A percentile compares a stretch with the other conserved stretches of the same genome.
Evolutionary conservation across 2,113 vertebrate species (phyloP).

Genomic region (Urocynchramus pylzowi): DNA sequence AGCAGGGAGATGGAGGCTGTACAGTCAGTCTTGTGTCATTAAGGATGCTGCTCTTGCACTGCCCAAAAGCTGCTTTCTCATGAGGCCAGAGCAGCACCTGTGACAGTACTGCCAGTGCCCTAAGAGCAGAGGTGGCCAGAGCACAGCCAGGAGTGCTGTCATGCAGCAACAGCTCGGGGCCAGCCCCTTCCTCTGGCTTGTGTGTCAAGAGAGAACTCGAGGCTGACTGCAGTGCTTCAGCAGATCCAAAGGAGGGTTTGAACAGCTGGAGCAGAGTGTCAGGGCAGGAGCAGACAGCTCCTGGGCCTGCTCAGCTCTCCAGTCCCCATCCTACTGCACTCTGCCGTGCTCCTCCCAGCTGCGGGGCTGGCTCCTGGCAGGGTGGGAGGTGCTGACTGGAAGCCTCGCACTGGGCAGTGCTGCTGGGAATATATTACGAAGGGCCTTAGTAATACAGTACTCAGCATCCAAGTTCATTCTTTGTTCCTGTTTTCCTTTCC

Average conservation of each 20-base stretch:
- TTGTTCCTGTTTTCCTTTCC: not conserved
- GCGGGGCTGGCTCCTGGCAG: not conserved
- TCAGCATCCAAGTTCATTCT: not conserved
- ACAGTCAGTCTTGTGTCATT: not conserved
- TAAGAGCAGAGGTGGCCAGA: not conserved
- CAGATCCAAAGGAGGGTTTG: not conserved
- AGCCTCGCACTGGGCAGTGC: not conserved
- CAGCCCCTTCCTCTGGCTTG: not conserved
- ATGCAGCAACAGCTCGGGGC: accelerated
- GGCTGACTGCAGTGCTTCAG: not conserved
- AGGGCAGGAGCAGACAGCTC: not conserved
- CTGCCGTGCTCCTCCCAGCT: not conserved
- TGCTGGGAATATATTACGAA: not conserved
- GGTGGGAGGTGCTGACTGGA: not conserved
- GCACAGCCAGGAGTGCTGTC: not conserved
- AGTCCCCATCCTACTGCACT: not conserved
- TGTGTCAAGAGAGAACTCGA: not conserved
- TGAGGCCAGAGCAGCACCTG: not conserved
- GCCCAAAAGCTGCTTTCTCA: not conserved
- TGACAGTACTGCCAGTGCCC: not conserved
- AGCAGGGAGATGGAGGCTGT: not conserved
- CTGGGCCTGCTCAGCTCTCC: not conserved
- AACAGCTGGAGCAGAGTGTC: not conserved
- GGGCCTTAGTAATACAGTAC: not conserved
- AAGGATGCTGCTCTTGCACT: not conserved